Percentiles rank a stretch among this genome's conserved stretches.
Conservation (phyloP, 2,888 invertebrate genomes). For the Amaurobius ferox region DNA sequence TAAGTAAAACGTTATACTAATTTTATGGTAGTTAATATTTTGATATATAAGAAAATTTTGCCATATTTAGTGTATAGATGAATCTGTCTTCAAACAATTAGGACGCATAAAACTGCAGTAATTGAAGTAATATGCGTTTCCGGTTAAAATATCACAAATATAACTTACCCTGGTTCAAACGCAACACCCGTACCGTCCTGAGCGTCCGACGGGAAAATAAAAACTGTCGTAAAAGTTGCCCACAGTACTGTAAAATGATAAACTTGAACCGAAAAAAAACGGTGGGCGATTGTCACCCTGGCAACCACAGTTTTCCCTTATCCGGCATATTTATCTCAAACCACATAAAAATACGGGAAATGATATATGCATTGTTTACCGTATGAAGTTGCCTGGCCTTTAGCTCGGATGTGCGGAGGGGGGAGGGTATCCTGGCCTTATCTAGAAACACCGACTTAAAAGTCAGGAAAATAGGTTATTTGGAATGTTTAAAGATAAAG, state of each 20-base stretch:
- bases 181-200: no score
- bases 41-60: no score
- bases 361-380: constrained; percentile 29
- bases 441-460: not conserved
- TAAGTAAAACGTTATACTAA: no score
- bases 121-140: no score
- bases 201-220: not conserved
- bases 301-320: constrained; percentile 25
- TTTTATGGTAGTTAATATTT: no score
- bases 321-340: constrained; percentile 27
- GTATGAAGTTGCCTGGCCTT: not conserved
- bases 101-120: no score
- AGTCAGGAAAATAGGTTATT: not conserved
- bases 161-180: no score
- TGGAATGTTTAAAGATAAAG: not conserved
- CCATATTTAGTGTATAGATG: no score
- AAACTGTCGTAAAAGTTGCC: not conserved
- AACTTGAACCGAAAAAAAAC: not conserved
- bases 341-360: constrained; percentile 45
- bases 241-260: constrained; percentile 3
- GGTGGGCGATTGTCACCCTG: constrained; percentile 32
- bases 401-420: not conserved
- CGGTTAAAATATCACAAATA: no score
- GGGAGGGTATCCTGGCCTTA: not conserved
- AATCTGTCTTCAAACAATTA: no score